Evolutionary conservation across 2,113 vertebrate species (phyloP).

Genomic region (Myrmecobius fasciatus): DNA sequence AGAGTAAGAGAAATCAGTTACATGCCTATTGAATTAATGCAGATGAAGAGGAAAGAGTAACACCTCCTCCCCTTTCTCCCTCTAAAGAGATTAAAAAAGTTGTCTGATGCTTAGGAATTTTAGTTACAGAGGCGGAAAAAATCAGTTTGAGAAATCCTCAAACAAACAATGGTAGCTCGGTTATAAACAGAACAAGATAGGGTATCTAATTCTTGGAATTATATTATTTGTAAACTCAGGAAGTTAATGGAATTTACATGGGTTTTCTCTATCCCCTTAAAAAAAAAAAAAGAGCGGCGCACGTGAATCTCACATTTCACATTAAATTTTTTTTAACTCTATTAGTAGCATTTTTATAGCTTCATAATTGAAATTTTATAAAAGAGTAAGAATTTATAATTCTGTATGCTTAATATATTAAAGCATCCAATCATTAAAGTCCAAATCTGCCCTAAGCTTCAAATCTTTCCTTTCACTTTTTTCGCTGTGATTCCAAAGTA

Average conservation of each 20-base stretch:
- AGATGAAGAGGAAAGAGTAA: neutral
- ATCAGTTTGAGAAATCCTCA: neutral
- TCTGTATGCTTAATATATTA: neutral
- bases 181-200: neutral
- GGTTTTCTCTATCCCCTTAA: neutral
- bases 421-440: neutral
- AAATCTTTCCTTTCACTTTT: neutral
- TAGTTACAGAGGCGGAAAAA: neutral
- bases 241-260: neutral
- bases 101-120: neutral
- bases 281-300: neutral
- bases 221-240: neutral
- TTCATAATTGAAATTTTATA: neutral
- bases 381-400: neutral
- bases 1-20: neutral
- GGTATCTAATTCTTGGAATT: neutral
- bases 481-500: neutral
- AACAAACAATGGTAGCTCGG: neutral
- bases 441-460: neutral
- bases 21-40: neutral
- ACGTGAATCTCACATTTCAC: neutral
- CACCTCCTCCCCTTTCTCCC: too few species aligned
- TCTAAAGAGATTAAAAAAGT: neutral
- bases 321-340: neutral
- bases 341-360: neutral